Evolutionary conservation across 2,113 vertebrate genomes (phyloP).

Genomic region (Vulpes ferrilata): DNA sequence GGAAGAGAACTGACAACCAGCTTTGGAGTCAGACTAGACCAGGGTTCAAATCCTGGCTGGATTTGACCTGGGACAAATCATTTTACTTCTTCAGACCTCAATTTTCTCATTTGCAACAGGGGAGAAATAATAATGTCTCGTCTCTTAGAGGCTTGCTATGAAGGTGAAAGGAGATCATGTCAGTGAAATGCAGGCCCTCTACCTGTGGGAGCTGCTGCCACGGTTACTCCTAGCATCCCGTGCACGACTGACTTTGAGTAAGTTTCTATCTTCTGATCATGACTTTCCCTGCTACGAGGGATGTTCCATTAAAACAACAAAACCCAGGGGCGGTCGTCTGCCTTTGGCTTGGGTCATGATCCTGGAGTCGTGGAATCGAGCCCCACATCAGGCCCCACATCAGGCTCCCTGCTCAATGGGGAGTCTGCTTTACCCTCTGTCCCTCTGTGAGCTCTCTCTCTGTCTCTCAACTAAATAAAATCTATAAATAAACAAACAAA

Average conservation of each 20-base stretch:
- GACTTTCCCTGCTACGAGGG: neutral
- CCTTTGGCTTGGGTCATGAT: no score
- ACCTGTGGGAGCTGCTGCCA: fast-evolving
- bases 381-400: no score
- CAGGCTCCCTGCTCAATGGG: no score
- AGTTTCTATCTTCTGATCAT: neutral
- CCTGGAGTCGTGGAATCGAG: no score
- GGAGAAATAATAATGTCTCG: neutral
- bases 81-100: neutral
- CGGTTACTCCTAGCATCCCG: neutral
- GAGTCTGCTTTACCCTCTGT: no score
- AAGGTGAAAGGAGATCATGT: neutral
- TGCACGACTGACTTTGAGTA: fast-evolving
- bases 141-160: neutral
- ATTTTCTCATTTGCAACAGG: neutral
- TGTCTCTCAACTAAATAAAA: no score
- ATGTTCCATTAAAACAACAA: neutral
- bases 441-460: no score
- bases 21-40: neutral
- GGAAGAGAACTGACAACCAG: neutral
- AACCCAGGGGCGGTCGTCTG: no score
- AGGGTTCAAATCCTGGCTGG: neutral
- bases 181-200: neutral
- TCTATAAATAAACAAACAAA: no score
- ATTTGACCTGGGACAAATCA: neutral